Base-by-base conservation (phyloP, 2,797 vertebrate species). In the Sandelia bainsii region DNA sequence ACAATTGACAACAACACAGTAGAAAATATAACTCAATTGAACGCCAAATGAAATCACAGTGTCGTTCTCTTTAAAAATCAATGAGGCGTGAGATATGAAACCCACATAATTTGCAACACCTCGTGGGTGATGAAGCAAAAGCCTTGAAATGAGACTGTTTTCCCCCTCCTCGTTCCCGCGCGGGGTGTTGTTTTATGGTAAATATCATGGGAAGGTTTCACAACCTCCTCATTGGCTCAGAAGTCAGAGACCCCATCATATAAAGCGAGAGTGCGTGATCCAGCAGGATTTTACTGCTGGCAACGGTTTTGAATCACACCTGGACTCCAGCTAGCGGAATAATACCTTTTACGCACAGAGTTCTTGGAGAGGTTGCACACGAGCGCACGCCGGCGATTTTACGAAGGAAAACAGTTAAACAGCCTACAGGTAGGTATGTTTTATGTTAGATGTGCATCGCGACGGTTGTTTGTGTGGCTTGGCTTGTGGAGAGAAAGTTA, bases 211-310 rank as follows among this genome's bases (percentile, higher is more conserved):
- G 83, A 78, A 86, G 84, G 75, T 85, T 72, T 75, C 77, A 84
- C 74, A 69, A 82, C 75, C 85, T 64, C 56, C 89, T 85, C 88
- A 93, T 93, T 92, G 92, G 92, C 89, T 93, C 79, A 87, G 72
- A 77, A 89, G 85, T 87, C 86, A 82, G 49, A 68, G 84, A 84
- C 72, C 83, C 79, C 81, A 32, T 73, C 51, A 49, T 92, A 91
- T 91, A 91, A 92, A 92, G 82, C 60, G 53, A 39, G 83, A 34
- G 80, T 46, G 49, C 6, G 48, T 62, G 67, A 69, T 86, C 67
- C 16, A 69, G 45, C 75, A 64, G 72, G 48, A 83, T 61, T 70
- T 71, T 50, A 64, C 79, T 39, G 44, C 69, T 83, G 87, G 72
- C 56, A 75, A 9, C 57, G 73, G 62, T 16, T 44, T 42, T 51